phyloP scores from a whole-genome alignment of 2,888 invertebrate genomes.

The Chrysomela aeneicollis region DNA sequence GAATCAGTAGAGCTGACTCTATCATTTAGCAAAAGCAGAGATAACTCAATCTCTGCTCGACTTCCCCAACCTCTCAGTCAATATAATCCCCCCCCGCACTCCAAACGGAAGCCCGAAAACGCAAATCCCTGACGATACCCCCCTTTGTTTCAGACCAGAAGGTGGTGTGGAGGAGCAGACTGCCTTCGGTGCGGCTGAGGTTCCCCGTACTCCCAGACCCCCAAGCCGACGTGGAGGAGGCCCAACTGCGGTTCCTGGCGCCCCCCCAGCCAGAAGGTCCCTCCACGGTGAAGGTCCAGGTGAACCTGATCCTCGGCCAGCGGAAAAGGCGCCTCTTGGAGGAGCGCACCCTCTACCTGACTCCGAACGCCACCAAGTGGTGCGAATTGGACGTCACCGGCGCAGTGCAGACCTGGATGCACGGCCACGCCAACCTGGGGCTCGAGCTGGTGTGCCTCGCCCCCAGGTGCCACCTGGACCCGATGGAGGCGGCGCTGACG shows the following conservation, averaged over 20 bases:
- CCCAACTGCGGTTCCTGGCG: constrained; percentile 61
- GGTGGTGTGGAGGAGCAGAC: constrained; percentile 46
- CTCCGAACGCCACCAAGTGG: constrained; percentile 64
- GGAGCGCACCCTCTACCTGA: constrained; percentile 56
- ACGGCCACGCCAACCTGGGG: constrained; percentile 62
- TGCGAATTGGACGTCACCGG: constrained; percentile 68
- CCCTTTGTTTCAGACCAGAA: constrained; percentile 51
- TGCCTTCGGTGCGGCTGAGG: constrained; percentile 47
- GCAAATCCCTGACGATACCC: too few species aligned
- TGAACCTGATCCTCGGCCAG: constrained; percentile 59
- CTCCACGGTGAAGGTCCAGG: constrained; percentile 49
- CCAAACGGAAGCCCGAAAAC: too few species aligned
- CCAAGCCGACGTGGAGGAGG: constrained; percentile 59
- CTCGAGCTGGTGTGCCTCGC: constrained; percentile 66
- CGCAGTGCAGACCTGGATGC: constrained; percentile 63
- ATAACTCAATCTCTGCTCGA: too few species aligned
- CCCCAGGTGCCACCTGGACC: constrained; percentile 60
- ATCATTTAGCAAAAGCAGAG: too few species aligned
- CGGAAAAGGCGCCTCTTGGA: constrained; percentile 58
- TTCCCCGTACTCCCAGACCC: constrained; percentile 46
- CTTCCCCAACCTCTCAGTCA: too few species aligned
- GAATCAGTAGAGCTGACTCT: too few species aligned
- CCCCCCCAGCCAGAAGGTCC: constrained; percentile 47
- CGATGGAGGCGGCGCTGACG: constrained; percentile 55
- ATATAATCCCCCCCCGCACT: too few species aligned